Evolutionary conservation across 2,888 invertebrate genomes (phyloP), one percentile per base, ranked within the genome.

Genomic region (Phaonia tiefii): DNA sequence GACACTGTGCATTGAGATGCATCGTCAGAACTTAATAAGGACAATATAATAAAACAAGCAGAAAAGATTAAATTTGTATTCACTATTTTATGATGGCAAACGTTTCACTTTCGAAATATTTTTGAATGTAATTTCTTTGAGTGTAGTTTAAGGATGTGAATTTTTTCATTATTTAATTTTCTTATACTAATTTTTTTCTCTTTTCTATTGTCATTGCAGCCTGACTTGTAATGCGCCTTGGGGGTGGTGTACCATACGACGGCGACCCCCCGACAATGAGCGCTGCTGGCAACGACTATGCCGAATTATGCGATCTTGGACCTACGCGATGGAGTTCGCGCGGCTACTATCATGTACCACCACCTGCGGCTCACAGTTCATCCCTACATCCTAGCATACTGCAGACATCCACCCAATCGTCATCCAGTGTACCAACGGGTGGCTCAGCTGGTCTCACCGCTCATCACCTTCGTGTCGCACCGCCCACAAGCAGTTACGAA

Each of bases 271-370:
- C 89, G 89, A 90, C 90, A 88, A 91, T 91, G 90, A 91, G 90
- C 89, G 90, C 90, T 87, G 89, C 90, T 87, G 91, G 91, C 87
- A 91, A 91, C 86, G 91, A 91, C 86, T 91, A 91, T 89, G 91
- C 91, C 85, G 91, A 91, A 90, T 87, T 91, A 88, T 91, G 91
- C 88, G 91, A 91, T 87, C 88, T 91, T 88, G 91, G 91, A 85
- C 91, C 91, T 86, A 89, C 90, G 84, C 89, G 91, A 84, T 91
- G 91, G 91, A 90, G 89, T 86, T 88, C 91, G 84, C 89, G 91
- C 81, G 88, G 89, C 83, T 91, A 91, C 86, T 91, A 90, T 75
- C 87, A 88, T 86, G 88, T 88, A 84, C 84, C 85, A 83, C 86
- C 88, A 82, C 86, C 88, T 78, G 86, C 87, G 37, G 82, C 86